phyloP scores from a whole-genome alignment of 2,113 vertebrate genomes.

The Hystrix brachyura region DNA sequence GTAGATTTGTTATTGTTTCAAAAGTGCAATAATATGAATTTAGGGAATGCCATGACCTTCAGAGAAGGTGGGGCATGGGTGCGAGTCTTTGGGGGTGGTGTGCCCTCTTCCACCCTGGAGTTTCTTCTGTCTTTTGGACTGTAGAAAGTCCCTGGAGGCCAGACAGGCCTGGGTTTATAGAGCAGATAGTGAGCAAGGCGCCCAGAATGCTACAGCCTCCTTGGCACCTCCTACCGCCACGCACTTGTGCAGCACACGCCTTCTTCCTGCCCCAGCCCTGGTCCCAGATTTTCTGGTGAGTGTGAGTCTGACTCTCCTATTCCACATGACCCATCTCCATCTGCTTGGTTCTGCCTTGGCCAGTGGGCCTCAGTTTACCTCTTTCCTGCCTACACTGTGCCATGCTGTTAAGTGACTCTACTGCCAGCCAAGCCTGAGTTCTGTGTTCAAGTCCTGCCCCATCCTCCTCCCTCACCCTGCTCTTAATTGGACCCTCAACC shows the following conservation, averaged over 20 bases:
- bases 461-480: too few species aligned
- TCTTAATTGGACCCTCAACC: not conserved
- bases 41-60: not conserved
- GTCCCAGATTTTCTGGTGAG: not conserved
- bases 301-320: not conserved
- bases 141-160: not conserved
- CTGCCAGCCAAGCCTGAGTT: not conserved
- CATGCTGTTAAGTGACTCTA: not conserved
- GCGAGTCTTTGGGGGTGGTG: not conserved
- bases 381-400: not conserved
- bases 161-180: not conserved
- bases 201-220: too few species aligned
- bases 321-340: not conserved
- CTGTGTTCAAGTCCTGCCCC: not conserved
- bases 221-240: not conserved
- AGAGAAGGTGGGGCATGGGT: not conserved
- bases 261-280: not conserved
- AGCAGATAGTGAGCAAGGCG: too few species aligned
- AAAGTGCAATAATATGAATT: not conserved
- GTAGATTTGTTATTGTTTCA: not conserved
- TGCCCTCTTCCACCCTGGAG: not conserved
- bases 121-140: not conserved
- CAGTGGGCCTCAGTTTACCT: not conserved
- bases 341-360: not conserved
- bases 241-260: rapidly evolving